phyloP scores from a whole-genome alignment of 2,113 vertebrate species.

The Neomonachus schauinslandi region DNA sequence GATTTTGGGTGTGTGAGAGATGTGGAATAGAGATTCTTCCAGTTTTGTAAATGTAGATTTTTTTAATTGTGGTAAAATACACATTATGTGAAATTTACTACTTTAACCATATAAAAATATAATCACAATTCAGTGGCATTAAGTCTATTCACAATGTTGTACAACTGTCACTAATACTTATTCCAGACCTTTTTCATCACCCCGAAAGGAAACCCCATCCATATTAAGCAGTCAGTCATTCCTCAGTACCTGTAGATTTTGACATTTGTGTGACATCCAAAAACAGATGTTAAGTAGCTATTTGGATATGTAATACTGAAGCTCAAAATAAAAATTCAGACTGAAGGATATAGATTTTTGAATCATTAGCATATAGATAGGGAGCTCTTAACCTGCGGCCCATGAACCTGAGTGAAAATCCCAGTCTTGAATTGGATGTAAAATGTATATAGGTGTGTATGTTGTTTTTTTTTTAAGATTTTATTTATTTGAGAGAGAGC shows the following conservation, averaged over 20 bases:
- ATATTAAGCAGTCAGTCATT: neutral
- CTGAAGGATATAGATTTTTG: neutral
- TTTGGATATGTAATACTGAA: neutral
- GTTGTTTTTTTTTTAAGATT: neutral
- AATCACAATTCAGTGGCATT: neutral
- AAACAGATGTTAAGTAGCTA: neutral
- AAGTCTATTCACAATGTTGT: neutral
- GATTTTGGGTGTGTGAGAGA: neutral
- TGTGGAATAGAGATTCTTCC: neutral
- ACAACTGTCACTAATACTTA: neutral
- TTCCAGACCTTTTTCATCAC: neutral
- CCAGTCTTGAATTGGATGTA: neutral
- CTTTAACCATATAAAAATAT: neutral
- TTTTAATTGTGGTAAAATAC: neutral
- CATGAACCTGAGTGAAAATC: neutral
- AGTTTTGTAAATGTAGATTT: neutral
- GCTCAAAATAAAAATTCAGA: neutral
- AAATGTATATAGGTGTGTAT: neutral
- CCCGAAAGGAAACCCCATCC: neutral
- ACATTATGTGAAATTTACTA: neutral
- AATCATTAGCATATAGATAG: neutral
- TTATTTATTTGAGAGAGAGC: neutral
- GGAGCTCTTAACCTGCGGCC: neutral
- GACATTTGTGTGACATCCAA: neutral
- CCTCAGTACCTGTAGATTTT: neutral